phyloP scores from a whole-genome alignment of 2,797 vertebrate species.

The Borostomias antarcticus region DNA sequence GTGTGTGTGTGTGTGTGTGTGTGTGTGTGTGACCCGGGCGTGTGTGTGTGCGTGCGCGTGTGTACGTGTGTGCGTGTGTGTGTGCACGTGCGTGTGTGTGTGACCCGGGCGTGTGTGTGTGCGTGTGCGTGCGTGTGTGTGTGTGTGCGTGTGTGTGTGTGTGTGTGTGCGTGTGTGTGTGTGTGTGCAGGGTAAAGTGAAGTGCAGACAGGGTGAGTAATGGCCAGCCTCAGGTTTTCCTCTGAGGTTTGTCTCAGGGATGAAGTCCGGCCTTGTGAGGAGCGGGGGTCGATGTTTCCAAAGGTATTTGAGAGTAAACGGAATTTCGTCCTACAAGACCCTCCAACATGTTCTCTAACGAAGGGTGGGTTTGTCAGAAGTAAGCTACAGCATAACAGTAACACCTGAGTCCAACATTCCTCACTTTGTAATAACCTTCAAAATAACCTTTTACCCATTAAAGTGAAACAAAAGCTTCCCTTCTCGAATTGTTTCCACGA shows the following conservation, averaged over 20 bases:
- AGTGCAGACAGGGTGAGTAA: conserved; percentile 11
- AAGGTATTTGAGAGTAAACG: conserved; percentile 1
- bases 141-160: not conserved
- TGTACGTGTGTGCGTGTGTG: too few species aligned
- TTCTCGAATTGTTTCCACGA: not conserved
- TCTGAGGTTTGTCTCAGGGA: conserved; percentile 9
- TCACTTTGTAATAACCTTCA: not conserved
- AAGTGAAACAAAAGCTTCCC: not conserved
- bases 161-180: not conserved
- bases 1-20: not conserved
- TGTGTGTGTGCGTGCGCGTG: not conserved
- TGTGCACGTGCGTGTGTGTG: too few species aligned
- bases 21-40: not conserved
- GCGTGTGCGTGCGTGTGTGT: not conserved
- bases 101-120: conserved; percentile 1
- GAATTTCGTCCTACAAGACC: not conserved
- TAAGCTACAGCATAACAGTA: not conserved
- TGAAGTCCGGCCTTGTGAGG: conserved; percentile 25
- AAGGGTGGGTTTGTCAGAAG: not conserved
- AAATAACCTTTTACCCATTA: not conserved
- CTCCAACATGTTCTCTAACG: too few species aligned
- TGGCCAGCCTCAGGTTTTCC: conserved; percentile 1
- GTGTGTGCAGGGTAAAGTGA: not conserved
- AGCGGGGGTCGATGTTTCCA: conserved; percentile 1
- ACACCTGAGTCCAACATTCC: not conserved